Percentiles rank a stretch among this genome's conserved stretches.
Evolutionary conservation across 2,113 vertebrate genomes (phyloP).

Genomic region (Scortum barcoo): DNA sequence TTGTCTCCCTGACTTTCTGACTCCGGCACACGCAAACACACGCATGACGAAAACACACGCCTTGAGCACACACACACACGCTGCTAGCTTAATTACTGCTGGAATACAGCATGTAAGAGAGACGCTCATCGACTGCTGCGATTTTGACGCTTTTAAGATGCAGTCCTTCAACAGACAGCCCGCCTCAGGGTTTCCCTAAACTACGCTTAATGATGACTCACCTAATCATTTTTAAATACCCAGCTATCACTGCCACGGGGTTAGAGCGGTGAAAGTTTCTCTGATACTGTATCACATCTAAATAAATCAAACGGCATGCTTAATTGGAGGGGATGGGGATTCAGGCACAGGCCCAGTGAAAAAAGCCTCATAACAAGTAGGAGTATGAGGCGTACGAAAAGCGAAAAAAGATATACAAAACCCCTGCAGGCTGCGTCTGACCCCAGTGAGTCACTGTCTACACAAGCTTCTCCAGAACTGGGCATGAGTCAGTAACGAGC

Average conservation of each 20-base stretch:
- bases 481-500: slow-evolving; percentile 60
- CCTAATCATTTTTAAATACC: slow-evolving; percentile 35
- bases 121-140: slow-evolving; percentile 19
- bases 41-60: too few relatives aligned
- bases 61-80: neutral
- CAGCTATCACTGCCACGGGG: neutral
- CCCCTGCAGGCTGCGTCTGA: slow-evolving; percentile 70
- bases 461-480: slow-evolving; percentile 46
- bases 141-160: slow-evolving; percentile 21
- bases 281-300: slow-evolving; percentile 19
- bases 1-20: slow-evolving; percentile 54
- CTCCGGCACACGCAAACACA: slow-evolving; percentile 36
- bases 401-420: slow-evolving; percentile 39
- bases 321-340: slow-evolving; percentile 49
- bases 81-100: slow-evolving; percentile 10
- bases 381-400: slow-evolving; percentile 44
- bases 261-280: slow-evolving; percentile 12
- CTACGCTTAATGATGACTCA: slow-evolving; percentile 46
- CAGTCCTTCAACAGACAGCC: slow-evolving; percentile 6
- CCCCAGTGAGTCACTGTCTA: slow-evolving; percentile 76
- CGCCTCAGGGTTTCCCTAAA: slow-evolving; percentile 37
- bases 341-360: slow-evolving; percentile 2
- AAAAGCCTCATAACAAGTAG: slow-evolving; percentile 48
- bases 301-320: slow-evolving; percentile 46
- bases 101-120: neutral